phyloP scores from a whole-genome alignment of 53 echinoderm and acorn worm species.

The Stichopus horrens region DNA sequence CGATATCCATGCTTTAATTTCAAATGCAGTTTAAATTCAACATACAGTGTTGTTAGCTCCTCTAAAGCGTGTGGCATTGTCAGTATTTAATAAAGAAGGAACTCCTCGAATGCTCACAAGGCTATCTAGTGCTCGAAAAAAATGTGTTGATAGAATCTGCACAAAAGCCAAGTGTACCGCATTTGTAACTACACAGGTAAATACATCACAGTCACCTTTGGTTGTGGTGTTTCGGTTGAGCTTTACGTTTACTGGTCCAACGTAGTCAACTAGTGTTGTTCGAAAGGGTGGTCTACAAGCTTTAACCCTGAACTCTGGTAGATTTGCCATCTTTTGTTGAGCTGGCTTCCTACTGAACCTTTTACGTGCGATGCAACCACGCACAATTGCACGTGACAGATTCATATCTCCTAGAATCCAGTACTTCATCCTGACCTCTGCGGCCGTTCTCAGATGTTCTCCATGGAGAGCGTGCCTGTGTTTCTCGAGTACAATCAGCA shows the following conservation, averaged over 20 bases:
- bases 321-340: constrained; percentile 65
- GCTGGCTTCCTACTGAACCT: constrained; percentile 57
- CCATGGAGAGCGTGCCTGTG: constrained; percentile 68
- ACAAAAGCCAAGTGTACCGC: constrained; percentile 69
- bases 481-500: constrained; percentile 65
- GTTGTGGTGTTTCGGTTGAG: constrained; percentile 45
- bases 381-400: constrained; percentile 58
- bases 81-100: constrained; percentile 54
- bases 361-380: constrained; percentile 56
- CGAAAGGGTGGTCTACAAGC: constrained; percentile 63
- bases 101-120: constrained; percentile 68
- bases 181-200: constrained; percentile 64
- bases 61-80: constrained; percentile 73
- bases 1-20: constrained; percentile 45
- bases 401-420: constrained; percentile 61
- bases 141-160: constrained; percentile 64
- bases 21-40: constrained; percentile 58
- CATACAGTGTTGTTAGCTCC: constrained; percentile 68
- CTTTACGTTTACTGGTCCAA: constrained; percentile 65
- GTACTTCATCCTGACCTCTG: constrained; percentile 67
- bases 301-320: constrained; percentile 66
- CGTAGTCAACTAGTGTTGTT: constrained; percentile 66
- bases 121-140: constrained; percentile 71
- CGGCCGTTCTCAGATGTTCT: constrained; percentile 62
- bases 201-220: constrained; percentile 60